These are phyloP conservation scores for Zelostemma sp. DNA, from an alignment of 1,140 invertebrate genomes.

Conservation along the genomic window DNA sequence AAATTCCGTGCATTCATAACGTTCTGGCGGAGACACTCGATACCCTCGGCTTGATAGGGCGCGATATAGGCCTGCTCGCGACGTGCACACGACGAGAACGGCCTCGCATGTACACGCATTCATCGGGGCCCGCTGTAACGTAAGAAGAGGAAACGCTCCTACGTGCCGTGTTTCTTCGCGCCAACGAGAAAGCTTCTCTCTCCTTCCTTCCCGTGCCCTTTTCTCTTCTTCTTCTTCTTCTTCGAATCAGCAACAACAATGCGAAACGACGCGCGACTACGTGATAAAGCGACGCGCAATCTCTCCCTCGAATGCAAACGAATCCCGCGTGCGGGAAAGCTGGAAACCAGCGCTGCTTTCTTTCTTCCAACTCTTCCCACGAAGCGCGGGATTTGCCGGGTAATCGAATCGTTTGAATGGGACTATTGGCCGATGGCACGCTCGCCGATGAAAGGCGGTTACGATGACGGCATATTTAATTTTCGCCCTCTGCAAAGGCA, in stretches of 20 bases:
- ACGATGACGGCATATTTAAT: constrained; percentile 16
- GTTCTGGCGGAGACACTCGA: constrained; percentile 55
- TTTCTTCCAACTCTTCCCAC: not conserved
- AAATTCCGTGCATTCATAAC: constrained; percentile 68
- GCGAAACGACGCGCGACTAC: constrained; percentile 8
- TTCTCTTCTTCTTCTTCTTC: constrained; percentile 5
- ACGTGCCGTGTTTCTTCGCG: constrained; percentile 40
- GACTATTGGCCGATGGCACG: too few species aligned
- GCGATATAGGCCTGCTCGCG: constrained; percentile 49
- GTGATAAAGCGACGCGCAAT: not conserved
- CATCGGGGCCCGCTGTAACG: constrained; percentile 31
- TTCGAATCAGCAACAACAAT: constrained; percentile 4
- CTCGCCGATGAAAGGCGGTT: too few species aligned
- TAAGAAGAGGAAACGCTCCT: constrained; percentile 42
- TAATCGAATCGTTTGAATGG: too few species aligned
- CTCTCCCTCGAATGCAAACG: not conserved
- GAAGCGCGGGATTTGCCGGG: too few species aligned
- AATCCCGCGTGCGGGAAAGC: too few species aligned
- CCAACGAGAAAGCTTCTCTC: constrained; percentile 25
- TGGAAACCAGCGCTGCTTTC: not conserved
- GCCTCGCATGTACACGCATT: constrained; percentile 23
- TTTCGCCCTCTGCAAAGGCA: constrained; percentile 26
- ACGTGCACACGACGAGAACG: constrained; percentile 30
- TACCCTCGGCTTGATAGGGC: constrained; percentile 52
- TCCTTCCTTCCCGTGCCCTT: constrained; percentile 13